These are phyloP conservation scores for Accipiter virgatus DNA, from an alignment of 2,113 vertebrate genomes.

Conservation along the genomic window DNA sequence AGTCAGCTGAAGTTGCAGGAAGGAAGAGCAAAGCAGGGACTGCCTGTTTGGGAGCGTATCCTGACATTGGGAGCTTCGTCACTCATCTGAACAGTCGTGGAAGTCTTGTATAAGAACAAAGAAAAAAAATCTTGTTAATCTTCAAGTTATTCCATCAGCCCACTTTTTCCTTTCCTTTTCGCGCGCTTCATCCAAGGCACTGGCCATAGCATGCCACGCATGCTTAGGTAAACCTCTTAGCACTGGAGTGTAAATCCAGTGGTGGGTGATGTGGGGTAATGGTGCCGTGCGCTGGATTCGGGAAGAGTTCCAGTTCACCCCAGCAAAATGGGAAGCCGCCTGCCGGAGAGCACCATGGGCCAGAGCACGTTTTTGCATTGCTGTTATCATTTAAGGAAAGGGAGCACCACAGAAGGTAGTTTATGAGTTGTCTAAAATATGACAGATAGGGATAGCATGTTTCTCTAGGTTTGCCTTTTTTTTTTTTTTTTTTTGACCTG, in stretches of 20 bases:
- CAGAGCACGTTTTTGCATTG: neutral
- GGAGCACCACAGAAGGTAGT: neutral
- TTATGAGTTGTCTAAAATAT: neutral
- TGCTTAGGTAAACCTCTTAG: neutral
- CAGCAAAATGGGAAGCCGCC: neutral
- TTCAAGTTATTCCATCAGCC: neutral
- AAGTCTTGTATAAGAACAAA: neutral
- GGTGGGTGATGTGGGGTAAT: neutral
- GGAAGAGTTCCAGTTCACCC: neutral
- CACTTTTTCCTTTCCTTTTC: neutral
- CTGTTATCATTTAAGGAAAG: neutral
- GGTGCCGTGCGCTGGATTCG: neutral
- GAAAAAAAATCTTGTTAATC: neutral
- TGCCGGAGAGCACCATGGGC: neutral
- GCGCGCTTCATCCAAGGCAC: fast-evolving
- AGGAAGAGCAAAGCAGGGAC: neutral
- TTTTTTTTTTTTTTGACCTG: neutral
- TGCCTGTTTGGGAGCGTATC: neutral
- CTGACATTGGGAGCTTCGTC: neutral
- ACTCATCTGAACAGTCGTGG: neutral
- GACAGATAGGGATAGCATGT: neutral
- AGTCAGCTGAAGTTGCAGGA: neutral
- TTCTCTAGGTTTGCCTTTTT: neutral
- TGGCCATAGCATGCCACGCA: neutral
- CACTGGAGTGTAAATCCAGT: neutral